A percentile compares a stretch with the other conserved stretches of the same genome.
Conservation (phyloP, 2,797 vertebrate genomes). For the Erethizon dorsatum region DNA sequence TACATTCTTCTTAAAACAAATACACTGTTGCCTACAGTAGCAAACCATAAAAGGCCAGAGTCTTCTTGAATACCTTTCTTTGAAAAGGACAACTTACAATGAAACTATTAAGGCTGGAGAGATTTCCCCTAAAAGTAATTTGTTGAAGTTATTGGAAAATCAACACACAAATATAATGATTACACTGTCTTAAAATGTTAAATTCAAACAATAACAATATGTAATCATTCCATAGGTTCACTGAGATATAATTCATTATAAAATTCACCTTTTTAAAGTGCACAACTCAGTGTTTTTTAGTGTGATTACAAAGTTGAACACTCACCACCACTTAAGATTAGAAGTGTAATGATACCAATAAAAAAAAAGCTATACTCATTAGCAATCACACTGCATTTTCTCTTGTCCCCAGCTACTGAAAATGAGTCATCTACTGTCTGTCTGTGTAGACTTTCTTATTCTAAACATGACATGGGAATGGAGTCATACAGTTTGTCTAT, state of each 20-base stretch:
- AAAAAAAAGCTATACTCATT: not conserved
- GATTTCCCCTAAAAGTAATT: not conserved
- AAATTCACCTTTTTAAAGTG: not conserved
- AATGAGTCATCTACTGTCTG: not conserved
- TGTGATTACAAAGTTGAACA: not conserved
- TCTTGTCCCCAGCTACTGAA: not conserved
- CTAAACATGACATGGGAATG: not conserved
- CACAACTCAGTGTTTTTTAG: not conserved
- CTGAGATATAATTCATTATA: not conserved
- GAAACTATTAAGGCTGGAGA: not conserved
- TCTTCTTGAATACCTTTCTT: not conserved
- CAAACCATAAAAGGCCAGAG: not conserved
- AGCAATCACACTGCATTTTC: not conserved
- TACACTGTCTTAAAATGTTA: not conserved
- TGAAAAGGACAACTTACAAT: not conserved
- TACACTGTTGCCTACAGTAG: not conserved
- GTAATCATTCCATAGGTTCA: not conserved
- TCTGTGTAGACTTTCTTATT: not conserved
- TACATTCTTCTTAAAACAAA: slow-evolving; percentile 55
- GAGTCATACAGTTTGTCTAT: not conserved
- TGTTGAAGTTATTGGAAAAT: slow-evolving; percentile 23
- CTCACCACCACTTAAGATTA: not conserved
- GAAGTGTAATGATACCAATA: not conserved
- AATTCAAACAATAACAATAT: not conserved
- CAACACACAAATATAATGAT: not conserved